These are phyloP conservation scores for Anabas testudineus DNA, from an alignment of 2,797 vertebrate species.

Conservation along the genomic window DNA sequence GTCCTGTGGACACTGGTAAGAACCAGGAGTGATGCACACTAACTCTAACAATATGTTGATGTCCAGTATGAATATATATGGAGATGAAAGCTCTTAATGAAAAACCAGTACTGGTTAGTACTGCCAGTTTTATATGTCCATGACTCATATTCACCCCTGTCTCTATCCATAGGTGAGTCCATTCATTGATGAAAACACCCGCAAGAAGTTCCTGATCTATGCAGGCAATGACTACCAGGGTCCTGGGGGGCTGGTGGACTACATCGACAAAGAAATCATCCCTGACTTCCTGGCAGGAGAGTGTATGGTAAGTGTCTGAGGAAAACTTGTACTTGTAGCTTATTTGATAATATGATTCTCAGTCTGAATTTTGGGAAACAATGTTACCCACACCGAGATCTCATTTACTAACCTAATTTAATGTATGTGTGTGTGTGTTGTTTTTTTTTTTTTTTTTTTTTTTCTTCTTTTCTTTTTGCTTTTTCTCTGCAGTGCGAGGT, in stretches of 20 bases:
- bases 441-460: not conserved
- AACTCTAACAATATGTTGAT: not conserved
- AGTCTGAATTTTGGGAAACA: not conserved
- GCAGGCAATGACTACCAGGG: slow-evolving; percentile 99
- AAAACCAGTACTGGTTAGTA: not conserved
- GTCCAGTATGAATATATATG: not conserved
- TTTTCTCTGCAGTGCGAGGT: slow-evolving; percentile 90
- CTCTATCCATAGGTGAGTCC: slow-evolving; percentile 91
- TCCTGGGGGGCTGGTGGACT: slow-evolving; percentile 95
- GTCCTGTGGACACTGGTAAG: slow-evolving; percentile 98
- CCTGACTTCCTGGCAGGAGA: slow-evolving; percentile 98
- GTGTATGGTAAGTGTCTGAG: slow-evolving; percentile 89
- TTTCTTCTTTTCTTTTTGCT: not conserved
- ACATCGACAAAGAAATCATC: slow-evolving; percentile 98
- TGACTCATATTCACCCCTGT: not conserved
- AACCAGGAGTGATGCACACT: not conserved
- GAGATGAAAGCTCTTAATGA: too few relatives aligned
- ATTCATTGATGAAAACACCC: slow-evolving; percentile 98
- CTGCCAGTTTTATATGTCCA: not conserved
- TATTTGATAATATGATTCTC: not conserved
- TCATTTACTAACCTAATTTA: slow-evolving; percentile 40
- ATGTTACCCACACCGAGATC: not conserved
- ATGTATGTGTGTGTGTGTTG: not conserved
- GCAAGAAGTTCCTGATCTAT: slow-evolving; percentile 98
- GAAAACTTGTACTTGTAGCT: not conserved